These are phyloP conservation scores for Cryptoprocta ferox DNA, from an alignment of 2,797 vertebrate genomes.

Conservation along the genomic window DNA sequence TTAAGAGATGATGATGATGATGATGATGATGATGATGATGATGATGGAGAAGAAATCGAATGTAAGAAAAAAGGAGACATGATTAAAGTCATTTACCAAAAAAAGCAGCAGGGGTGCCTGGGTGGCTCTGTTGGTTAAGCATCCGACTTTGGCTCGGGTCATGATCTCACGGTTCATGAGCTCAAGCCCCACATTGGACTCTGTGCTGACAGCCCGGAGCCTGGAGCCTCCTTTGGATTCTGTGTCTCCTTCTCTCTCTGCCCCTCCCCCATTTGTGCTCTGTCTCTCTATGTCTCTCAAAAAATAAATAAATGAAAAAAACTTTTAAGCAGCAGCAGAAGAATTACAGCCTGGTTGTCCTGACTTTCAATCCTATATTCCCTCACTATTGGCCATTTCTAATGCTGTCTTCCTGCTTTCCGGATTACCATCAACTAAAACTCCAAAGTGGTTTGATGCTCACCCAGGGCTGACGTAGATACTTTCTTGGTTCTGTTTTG, in stretches of 20 bases:
- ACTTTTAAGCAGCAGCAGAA: neutral
- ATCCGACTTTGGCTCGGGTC: no score
- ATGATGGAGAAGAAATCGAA: neutral
- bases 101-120: no score
- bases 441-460: accelerated
- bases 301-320: neutral
- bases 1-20: neutral
- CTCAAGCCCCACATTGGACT: no score
- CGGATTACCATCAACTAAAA: accelerated
- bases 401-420: accelerated
- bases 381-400: accelerated
- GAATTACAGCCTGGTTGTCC: neutral
- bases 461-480: accelerated
- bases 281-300: no score
- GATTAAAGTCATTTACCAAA: neutral
- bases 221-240: no score
- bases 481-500: neutral
- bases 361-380: neutral
- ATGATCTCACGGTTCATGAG: no score
- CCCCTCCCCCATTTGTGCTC: no score
- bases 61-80: neutral
- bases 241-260: no score
- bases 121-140: no score
- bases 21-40: neutral
- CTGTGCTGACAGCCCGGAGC: no score